phyloP scores from a whole-genome alignment of 2,888 invertebrate species.

The Chrysolina americana region DNA sequence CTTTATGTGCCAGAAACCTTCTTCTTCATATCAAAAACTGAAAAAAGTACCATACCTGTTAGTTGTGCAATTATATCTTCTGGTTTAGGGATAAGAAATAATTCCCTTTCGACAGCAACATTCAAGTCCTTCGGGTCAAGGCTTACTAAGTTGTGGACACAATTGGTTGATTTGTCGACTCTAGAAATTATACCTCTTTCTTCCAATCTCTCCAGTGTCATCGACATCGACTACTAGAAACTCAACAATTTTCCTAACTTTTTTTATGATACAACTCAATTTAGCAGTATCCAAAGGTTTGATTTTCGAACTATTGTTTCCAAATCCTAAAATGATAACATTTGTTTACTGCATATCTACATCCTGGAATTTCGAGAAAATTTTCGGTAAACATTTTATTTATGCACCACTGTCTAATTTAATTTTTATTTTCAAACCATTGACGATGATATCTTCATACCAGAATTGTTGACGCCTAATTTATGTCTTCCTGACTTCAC shows the following conservation, averaged over 20 bases:
- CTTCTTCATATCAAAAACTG: conserved; percentile 17
- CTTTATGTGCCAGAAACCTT: conserved; percentile 1
- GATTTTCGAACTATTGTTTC: conserved; percentile 1
- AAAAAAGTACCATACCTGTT: neutral
- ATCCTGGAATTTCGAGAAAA: neutral
- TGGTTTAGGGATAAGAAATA: conserved; percentile 3
- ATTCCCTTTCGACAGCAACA: neutral
- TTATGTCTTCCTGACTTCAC: neutral
- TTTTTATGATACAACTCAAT: neutral
- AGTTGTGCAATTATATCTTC: conserved; percentile 1
- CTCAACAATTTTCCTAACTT: neutral
- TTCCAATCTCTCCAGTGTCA: neutral
- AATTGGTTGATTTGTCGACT: neutral
- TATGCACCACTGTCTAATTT: neutral
- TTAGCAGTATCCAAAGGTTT: neutral
- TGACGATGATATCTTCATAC: neutral
- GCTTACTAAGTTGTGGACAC: neutral
- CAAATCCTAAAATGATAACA: conserved; percentile 13
- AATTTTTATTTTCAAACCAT: neutral
- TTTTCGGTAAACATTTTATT: neutral
- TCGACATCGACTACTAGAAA: neutral
- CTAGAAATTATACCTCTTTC: neutral
- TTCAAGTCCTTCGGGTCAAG: conserved; percentile 4
- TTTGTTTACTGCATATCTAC: neutral
- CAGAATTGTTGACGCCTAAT: neutral